Evolutionary conservation across 1,140 invertebrate genomes (phyloP).

Genomic region (Daktulosphaira vitifoliae): DNA sequence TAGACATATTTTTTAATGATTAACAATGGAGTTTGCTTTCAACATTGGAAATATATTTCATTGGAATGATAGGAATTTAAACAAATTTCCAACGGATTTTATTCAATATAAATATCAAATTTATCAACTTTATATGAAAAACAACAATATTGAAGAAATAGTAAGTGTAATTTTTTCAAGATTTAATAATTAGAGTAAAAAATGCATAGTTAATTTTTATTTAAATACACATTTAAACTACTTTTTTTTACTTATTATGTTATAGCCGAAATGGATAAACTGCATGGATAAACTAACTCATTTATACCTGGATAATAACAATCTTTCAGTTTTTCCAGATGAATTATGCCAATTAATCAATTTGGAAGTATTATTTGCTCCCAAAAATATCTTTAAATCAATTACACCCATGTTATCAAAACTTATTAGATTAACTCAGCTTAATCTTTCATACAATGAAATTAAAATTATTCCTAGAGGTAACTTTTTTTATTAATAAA

Average conservation of each 20-base stretch:
- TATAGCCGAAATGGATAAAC: slow-evolving; percentile 19
- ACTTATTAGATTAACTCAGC: slow-evolving; percentile 11
- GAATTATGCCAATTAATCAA: neutral
- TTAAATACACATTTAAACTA: too few species aligned
- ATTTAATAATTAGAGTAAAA: too few species aligned
- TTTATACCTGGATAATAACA: slow-evolving; percentile 15
- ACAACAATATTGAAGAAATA: slow-evolving; percentile 12
- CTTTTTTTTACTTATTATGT: too few species aligned
- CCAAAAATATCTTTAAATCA: neutral
- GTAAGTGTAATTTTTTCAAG: too few species aligned
- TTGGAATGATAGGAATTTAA: slow-evolving; percentile 20
- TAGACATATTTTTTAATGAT: too few species aligned
- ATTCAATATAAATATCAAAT: neutral
- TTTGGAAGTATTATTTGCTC: slow-evolving; percentile 10
- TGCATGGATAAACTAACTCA: slow-evolving; percentile 5
- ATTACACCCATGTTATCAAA: neutral
- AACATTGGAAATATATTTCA: slow-evolving; percentile 17
- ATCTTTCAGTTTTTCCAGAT: neutral
- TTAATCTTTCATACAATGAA: neutral
- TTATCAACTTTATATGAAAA: slow-evolving; percentile 21
- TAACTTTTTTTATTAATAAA: neutral
- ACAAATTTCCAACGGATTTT: slow-evolving; percentile 8
- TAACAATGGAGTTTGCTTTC: neutral
- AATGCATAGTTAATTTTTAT: too few species aligned
- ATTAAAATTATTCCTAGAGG: slow-evolving; percentile 1